Percentiles rank a stretch among this genome's conserved stretches.
Conservation (phyloP, 2,113 vertebrate species). For the Sisor rabdophorus region DNA sequence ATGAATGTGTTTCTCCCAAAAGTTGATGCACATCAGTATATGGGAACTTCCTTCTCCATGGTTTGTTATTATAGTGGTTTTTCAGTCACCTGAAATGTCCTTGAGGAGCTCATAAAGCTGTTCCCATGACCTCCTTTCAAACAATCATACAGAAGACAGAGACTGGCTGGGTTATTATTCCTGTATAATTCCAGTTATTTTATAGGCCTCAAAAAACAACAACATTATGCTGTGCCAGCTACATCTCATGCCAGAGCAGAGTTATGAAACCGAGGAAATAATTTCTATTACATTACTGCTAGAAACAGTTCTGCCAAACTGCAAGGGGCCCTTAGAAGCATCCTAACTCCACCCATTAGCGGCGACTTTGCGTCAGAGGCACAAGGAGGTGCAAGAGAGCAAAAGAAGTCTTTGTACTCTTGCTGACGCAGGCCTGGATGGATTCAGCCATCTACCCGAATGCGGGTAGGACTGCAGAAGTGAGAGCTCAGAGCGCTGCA, state of each 20-base stretch:
- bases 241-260: neutral
- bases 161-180: neutral
- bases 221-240: conserved; percentile 41
- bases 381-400: conserved; percentile 21
- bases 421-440: neutral
- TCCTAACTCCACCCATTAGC: no score
- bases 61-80: conserved; percentile 6
- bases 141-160: neutral
- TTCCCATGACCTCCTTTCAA: neutral
- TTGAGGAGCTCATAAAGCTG: conserved; percentile 9
- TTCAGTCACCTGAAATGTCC: neutral
- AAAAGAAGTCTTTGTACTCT: neutral
- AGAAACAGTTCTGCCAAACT: no score
- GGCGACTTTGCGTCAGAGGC: neutral
- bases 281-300: no score
- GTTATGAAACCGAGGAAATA: no score
- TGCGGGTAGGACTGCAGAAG: neutral
- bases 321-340: no score
- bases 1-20: neutral
- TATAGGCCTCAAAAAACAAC: neutral
- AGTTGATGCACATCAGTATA: neutral
- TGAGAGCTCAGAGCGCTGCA: no score
- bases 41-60: neutral
- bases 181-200: neutral
- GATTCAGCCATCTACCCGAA: neutral